Evolutionary conservation across 2,113 vertebrate genomes (phyloP), one percentile per base, ranked within the genome.

Genomic region (Esox niger): DNA sequence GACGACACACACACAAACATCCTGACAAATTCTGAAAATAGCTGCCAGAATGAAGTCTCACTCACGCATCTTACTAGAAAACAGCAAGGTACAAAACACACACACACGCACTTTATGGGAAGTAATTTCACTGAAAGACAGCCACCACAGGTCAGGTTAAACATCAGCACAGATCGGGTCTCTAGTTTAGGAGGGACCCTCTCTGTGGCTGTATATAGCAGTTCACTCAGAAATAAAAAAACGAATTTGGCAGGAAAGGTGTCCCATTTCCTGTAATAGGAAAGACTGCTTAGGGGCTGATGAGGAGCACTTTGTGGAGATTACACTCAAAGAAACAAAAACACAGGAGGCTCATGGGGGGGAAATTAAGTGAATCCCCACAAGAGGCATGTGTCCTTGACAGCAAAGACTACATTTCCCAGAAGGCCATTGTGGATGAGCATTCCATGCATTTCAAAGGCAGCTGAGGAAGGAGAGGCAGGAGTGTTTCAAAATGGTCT

Each of bases 391-490:
- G 13, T 15, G 38, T 17, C 46, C 20, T 5, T 49, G 20, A 20
- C 47, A 52, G n/a, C 47, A 52, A 23, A 52, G 47, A 71, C 52
- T 67, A 57, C 43, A 20, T 46, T 65, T 61, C 73, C 64, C 58
- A 23, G 73, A 73, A 70, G 62, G 66, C 58, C 63, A 59, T 54
- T 43, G 38, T 15, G 20, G 62, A 15, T 52, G 47, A 23, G 47
- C n/a, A n/a, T n/a, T 52, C 47, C 15, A 15, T 52, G 47, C 47
- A 52, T 8, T 52, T n/a, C 21, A n/a, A 52, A 23, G 47, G 17
- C 23, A 52, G 47, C 1, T 23, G 47, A 52, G 47, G 47, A 52
- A 52, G n/a, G 20, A 52, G 47, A 52, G 15, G 47, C 47, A 43
- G 3, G 47, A 38, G 5, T 38, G 5, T n/a, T n/a, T 38, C 11